Base-by-base conservation (phyloP, 2,888 invertebrate genomes). In the Calliscelio sp. region DNA sequence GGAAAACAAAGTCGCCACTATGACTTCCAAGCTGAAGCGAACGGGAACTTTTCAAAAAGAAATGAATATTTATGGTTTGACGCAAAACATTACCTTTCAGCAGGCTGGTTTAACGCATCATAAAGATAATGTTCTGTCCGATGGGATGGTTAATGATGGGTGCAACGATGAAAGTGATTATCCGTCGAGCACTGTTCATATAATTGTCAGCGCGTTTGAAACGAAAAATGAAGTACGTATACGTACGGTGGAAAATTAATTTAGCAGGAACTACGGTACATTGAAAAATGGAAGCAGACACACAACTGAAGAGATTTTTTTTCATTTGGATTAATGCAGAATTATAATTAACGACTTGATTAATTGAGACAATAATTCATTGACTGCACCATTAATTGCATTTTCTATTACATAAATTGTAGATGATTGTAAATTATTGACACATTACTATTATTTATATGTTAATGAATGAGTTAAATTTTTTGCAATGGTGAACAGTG, bases 131-230 rank as follows among this genome's bases (percentile, higher is more conserved):
- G 74, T 41, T 65, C 61, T 65, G 35, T 38, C 53, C 46, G 49
- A 68, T 75, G 73, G n/a, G 61, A 68, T 1, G 32, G 57, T 8
- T 81, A 70, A 49, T 86, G 86, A 38, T 55, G 74, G 65, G 20
- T 57, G 65, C 66, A 59, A 63, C 46, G 74, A 82, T 32, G 86
- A 87, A 65, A 68, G 51, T 41, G 74, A 44, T 41, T 74, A 78
- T 35, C 81, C 86, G 11, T 70, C 87, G 32, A 90, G 88, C 35
- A 86, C 89, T 28, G 89, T 92, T 0, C 91, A 91, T 51, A 92
- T 92, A 87, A 87, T 92, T 49, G 90, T 92, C 2, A 90, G 88
- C 59, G 89, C 91, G 74, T 88, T 88, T 20, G 65, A 81, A 0
- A 71, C 89, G 4, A 82, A 84, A 44, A 86, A 86, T n/a, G 44